These are phyloP conservation scores for Rhinolophus ferrumequinum DNA, from an alignment of 2,113 vertebrate species.

Conservation along the genomic window DNA sequence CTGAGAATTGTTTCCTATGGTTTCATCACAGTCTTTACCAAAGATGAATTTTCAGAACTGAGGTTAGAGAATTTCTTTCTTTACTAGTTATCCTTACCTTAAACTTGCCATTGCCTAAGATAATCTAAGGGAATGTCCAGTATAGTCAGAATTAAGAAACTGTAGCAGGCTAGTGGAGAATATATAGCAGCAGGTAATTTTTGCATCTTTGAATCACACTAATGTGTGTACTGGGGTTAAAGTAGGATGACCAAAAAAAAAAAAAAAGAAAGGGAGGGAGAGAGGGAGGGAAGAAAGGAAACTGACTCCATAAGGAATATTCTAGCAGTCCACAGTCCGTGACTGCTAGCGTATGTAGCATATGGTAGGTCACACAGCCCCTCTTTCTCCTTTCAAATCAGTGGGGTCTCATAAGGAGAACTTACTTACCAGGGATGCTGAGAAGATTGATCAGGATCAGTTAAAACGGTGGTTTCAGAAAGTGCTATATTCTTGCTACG, in stretches of 20 bases:
- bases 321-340: neutral
- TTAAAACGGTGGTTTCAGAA: conserved; percentile 30
- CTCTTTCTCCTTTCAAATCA: conserved; percentile 4
- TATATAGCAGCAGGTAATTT: neutral
- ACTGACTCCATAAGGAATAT: neutral
- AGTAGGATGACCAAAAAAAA: neutral
- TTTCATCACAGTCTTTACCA: neutral
- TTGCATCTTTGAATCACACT: neutral
- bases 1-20: neutral
- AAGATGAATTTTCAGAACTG: neutral
- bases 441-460: conserved; percentile 55
- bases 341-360: too few relatives aligned
- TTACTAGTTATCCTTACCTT: neutral
- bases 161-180: neutral
- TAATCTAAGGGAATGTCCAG: neutral
- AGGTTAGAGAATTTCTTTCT: neutral
- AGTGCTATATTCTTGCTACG: conserved; percentile 39
- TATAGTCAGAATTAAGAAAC: conserved; percentile 3
- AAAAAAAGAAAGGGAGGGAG: neutral
- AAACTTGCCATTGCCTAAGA: neutral
- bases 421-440: neutral
- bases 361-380: too few relatives aligned
- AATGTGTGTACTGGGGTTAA: neutral
- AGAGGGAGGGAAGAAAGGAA: neutral
- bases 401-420: neutral